phyloP scores from a whole-genome alignment of 2,888 invertebrate species.

The Ormia ochracea region DNA sequence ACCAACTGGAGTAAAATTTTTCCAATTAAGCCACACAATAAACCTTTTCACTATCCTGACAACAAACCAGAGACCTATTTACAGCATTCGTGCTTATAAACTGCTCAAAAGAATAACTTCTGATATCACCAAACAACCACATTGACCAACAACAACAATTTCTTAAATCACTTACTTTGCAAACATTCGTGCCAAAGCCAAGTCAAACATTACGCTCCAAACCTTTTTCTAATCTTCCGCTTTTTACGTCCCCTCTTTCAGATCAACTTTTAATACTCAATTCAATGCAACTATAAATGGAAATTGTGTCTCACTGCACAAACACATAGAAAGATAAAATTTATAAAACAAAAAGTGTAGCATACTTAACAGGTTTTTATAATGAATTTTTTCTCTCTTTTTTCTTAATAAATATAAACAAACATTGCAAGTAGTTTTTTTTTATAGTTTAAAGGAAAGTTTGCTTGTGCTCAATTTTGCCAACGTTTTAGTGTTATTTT shows the following conservation, averaged over 20 bases:
- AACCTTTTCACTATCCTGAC: not conserved
- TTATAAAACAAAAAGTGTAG: conserved; percentile 19
- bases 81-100: not conserved
- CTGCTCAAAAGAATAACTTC: not conserved
- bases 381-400: not conserved
- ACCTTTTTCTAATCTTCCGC: not conserved
- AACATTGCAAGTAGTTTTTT: conserved; percentile 33
- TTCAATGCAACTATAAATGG: not conserved
- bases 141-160: conserved; percentile 23
- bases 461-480: conserved; percentile 56
- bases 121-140: not conserved
- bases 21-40: conserved; percentile 9
- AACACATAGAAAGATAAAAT: not conserved
- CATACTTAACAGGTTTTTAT: not conserved
- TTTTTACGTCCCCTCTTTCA: not conserved
- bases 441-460: conserved; percentile 46
- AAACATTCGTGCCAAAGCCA: not conserved
- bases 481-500: conserved; percentile 21
- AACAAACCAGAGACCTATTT: conserved; percentile 21
- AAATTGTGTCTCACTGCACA: not conserved
- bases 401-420: conserved; percentile 28
- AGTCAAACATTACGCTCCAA: not conserved
- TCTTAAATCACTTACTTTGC: not conserved
- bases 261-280: conserved; percentile 6
- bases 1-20: not conserved